Evolutionary conservation across 2,113 vertebrate genomes (phyloP), one percentile per base, ranked within the genome.

Genomic region (Muntiacus reevesi): DNA sequence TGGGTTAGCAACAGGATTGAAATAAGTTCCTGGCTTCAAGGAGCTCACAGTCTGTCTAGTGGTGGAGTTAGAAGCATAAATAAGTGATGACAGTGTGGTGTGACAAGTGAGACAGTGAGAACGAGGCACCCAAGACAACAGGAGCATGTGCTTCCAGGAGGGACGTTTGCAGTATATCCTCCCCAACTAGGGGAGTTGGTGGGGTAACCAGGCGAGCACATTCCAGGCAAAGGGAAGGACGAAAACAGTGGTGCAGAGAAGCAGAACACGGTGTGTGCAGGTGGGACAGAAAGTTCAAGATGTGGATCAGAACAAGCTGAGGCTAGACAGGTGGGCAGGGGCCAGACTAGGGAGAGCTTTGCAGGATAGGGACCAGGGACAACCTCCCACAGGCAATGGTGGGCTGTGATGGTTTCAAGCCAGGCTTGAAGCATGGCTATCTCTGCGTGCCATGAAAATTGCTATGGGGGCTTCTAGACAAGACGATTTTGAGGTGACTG

Each of bases 111-210:
- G 47, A 60, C 11, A 19, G 33, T n/a, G n/a, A 85, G 43, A 12
- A 12, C 43, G 15, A 74, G 59, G n/a, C 0, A 1, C 40, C 43
- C 28, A 15, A 47, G 47, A 17, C 2, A 3, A 14, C 2, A 2
- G 11, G 7, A 40, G 57, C 43, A 43, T 33, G 76, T 13, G 17
- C 14, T 33, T 40, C n/a, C 52, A 14, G 54, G 60, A 19, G 81
- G 15, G 23, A 23, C 25, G n/a, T 10, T 55, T 71, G 15, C 12
- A 9, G 16, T 10, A 3, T 28, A 55, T 13, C 60, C 36, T 45
- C 5, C 52, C 88, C 3, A 1, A 28, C 47, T 1, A 15, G 57
- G 25, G 54, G 33, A 71, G 15, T 0, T 86, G 81, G 11, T 27
- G 10, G 45, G 30, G 21, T 11, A 57, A 14, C 43, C n/a, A 36